Conservation (phyloP, 2,888 invertebrate genomes). For the Geophilus truncorum region DNA sequence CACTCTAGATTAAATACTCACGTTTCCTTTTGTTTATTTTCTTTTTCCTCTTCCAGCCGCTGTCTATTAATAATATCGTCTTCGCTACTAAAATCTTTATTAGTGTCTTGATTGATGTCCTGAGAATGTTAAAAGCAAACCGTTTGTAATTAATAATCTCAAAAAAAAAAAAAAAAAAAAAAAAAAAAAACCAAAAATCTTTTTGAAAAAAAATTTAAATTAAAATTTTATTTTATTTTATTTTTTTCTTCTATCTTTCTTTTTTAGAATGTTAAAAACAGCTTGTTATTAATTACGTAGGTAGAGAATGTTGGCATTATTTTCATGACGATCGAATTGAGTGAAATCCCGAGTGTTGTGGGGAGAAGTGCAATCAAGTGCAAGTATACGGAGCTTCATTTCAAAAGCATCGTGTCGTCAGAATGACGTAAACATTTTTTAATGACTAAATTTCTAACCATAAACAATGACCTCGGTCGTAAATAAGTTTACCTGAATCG, state of each 20-base stretch:
- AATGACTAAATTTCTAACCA: no score
- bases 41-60: background rate
- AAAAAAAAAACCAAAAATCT: no score
- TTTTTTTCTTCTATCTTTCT: background rate
- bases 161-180: no score
- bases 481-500: conserved; percentile 45
- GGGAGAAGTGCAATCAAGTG: background rate
- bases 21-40: conserved; percentile 7
- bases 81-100: conserved; percentile 8
- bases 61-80: conserved; percentile 8
- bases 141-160: background rate
- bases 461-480: no score
- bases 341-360: background rate
- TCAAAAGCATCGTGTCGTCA: no score
- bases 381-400: no score
- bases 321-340: no score
- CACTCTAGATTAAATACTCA: background rate
- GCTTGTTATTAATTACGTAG: no score
- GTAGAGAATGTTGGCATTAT: no score
- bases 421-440: background rate
- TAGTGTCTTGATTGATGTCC: background rate
- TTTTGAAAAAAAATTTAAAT: no score
- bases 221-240: background rate
- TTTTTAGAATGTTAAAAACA: background rate
- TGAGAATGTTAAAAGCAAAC: background rate